Conservation (phyloP, 2,797 vertebrate genomes). For the Parotocinclus haroldoi region DNA sequence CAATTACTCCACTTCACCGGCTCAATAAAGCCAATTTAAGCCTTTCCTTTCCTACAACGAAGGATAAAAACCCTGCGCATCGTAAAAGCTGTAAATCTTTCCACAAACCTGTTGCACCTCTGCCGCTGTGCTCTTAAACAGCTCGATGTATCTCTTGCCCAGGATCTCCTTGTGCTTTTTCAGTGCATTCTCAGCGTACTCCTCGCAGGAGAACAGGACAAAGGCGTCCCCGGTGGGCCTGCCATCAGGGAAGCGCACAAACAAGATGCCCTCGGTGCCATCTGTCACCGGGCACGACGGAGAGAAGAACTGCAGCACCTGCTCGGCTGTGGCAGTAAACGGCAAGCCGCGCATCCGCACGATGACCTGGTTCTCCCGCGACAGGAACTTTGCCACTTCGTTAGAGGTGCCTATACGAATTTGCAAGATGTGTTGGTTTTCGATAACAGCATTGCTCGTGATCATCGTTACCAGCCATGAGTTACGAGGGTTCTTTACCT, state of each 20-base stretch:
- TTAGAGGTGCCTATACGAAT: slow-evolving; percentile 83
- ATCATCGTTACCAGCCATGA: background rate
- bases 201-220: slow-evolving; percentile 91
- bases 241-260: slow-evolving; percentile 93
- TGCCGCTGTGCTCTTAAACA: slow-evolving; percentile 95
- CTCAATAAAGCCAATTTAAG: too few species aligned
- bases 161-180: slow-evolving; percentile 96
- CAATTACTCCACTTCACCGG: too few species aligned
- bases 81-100: background rate
- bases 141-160: slow-evolving; percentile 94
- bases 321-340: slow-evolving; percentile 87
- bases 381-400: slow-evolving; percentile 92
- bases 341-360: slow-evolving; percentile 93
- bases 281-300: slow-evolving; percentile 74
- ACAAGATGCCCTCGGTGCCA: slow-evolving; percentile 79
- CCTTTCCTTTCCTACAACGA: too few species aligned
- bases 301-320: slow-evolving; percentile 87
- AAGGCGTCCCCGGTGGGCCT: slow-evolving; percentile 95
- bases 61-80: too few species aligned
- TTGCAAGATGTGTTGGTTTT: background rate
- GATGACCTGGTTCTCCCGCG: slow-evolving; percentile 92
- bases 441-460: background rate
- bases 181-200: slow-evolving; percentile 89
- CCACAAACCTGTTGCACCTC: slow-evolving; percentile 90
- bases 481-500: slow-evolving; percentile 69